Percentiles rank a stretch among this genome's conserved stretches.
phyloP scores from a whole-genome alignment of 2,797 vertebrate species.

The Merluccius polli region DNA sequence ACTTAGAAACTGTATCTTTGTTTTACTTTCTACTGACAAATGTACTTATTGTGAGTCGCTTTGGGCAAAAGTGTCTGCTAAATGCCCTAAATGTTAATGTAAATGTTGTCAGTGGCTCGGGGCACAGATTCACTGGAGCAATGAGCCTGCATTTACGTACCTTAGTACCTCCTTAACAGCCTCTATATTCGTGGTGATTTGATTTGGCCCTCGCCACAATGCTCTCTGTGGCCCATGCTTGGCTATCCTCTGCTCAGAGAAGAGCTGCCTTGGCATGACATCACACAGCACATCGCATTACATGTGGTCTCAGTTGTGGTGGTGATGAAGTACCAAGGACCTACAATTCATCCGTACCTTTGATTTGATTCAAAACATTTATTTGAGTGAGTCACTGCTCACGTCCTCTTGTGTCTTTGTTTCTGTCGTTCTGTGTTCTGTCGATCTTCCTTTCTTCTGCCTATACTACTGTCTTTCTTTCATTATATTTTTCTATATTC shows the following conservation, averaged over 20 bases:
- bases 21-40: no score
- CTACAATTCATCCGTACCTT: not conserved
- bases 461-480: no score
- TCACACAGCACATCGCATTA: not conserved
- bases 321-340: not conserved
- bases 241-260: conserved; percentile 10
- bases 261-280: not conserved
- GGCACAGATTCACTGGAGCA: conserved; percentile 27
- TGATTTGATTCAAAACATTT: not conserved
- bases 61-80: no score
- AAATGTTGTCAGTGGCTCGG: not conserved
- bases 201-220: conserved; percentile 17
- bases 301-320: conserved; percentile 12
- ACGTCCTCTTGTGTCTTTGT: not conserved
- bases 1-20: no score
- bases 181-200: conserved; percentile 20
- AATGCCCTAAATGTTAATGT: no score
- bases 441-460: not conserved
- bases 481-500: not conserved
- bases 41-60: no score
- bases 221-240: conserved; percentile 8
- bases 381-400: not conserved
- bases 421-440: not conserved
- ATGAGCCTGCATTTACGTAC: conserved; percentile 13
- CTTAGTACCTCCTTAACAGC: conserved; percentile 9